These are phyloP conservation scores for Etheostoma cragini DNA, from an alignment of 2,113 vertebrate species.

Conservation along the genomic window DNA sequence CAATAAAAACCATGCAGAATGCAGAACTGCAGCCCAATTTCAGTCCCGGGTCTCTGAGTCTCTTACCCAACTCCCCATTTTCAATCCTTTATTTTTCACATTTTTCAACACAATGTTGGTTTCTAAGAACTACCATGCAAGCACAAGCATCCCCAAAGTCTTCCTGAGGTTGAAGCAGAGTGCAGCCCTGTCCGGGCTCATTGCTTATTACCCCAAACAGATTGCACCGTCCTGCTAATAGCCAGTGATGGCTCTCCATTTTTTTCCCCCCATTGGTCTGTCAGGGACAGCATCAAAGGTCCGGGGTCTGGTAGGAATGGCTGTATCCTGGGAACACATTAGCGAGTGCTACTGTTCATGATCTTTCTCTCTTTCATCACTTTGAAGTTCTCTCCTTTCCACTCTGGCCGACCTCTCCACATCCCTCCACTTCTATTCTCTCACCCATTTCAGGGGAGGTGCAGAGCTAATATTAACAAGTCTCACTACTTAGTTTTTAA, in stretches of 20 bases:
- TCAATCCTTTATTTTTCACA: background rate
- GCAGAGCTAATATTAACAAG: conserved; percentile 29
- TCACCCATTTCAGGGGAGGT: conserved; percentile 69
- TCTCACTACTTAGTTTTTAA: conserved; percentile 25
- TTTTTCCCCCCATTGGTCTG: conserved; percentile 55
- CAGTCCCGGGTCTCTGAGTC: background rate
- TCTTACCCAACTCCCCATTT: background rate
- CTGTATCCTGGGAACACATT: conserved; percentile 81
- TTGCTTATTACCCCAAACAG: conserved; percentile 62
- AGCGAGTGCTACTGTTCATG: conserved; percentile 69
- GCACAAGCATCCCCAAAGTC: conserved; percentile 14
- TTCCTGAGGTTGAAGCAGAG: conserved; percentile 44
- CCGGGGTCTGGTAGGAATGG: conserved; percentile 72
- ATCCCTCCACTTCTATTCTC: conserved; percentile 65
- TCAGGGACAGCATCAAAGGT: conserved; percentile 78
- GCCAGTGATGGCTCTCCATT: conserved; percentile 69
- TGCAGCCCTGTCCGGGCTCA: conserved; percentile 53
- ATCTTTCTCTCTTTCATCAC: conserved; percentile 72
- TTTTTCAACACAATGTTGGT: conserved; percentile 14
- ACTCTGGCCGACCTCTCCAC: conserved; percentile 19
- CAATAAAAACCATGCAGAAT: background rate
- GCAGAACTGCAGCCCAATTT: background rate
- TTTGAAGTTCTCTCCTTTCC: conserved; percentile 68
- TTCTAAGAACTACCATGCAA: conserved; percentile 16
- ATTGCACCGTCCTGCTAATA: conserved; percentile 66